These are phyloP conservation scores for Drosophila rhopaloa DNA, from an alignment of 1,140 invertebrate genomes.

Conservation along the genomic window DNA sequence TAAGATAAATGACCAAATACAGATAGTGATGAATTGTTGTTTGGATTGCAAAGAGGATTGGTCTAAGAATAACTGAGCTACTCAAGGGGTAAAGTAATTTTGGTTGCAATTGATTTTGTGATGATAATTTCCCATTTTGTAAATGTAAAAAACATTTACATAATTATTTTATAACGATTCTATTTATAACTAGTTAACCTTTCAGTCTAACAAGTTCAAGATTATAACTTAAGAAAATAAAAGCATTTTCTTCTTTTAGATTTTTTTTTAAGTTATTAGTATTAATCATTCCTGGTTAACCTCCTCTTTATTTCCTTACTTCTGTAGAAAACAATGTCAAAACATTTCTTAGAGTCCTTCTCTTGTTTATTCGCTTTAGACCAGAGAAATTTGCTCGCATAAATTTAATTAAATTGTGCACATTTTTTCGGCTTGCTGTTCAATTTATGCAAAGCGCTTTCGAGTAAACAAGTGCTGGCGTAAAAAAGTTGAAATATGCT, in stretches of 20 bases:
- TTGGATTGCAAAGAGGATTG: not conserved
- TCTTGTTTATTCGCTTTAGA: conserved; percentile 13
- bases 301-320: no score
- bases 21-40: conserved; percentile 25
- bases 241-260: no score
- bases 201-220: no score
- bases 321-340: not conserved
- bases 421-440: conserved; percentile 33
- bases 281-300: no score
- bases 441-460: conserved; percentile 69
- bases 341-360: not conserved
- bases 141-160: no score
- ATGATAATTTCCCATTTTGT: no score
- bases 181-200: no score
- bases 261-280: no score
- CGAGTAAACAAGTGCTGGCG: conserved; percentile 49
- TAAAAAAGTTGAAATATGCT: conserved; percentile 61
- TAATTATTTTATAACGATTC: no score
- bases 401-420: conserved; percentile 47
- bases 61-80: no score
- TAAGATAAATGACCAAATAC: conserved; percentile 29
- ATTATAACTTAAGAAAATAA: no score
- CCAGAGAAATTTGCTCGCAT: conserved; percentile 30
- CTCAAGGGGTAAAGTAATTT: not conserved
- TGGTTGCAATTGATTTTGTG: no score